These are phyloP conservation scores for Phoenoteleia sp. DNA, from an alignment of 2,888 invertebrate genomes.

Conservation along the genomic window DNA sequence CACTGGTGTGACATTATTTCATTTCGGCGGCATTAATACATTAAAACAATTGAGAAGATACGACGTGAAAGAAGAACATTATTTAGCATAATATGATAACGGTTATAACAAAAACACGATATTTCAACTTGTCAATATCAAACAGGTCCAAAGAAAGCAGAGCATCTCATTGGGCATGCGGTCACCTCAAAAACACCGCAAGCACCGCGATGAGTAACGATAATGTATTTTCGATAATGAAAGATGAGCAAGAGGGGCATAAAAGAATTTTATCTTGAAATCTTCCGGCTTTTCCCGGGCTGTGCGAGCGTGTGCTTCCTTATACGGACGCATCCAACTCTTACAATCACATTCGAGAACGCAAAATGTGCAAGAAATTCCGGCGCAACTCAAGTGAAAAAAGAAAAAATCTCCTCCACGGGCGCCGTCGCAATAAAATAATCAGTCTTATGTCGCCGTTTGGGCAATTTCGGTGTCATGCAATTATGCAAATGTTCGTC, in stretches of 20 bases:
- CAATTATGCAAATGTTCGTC: slow-evolving; percentile 40
- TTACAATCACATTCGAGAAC: slow-evolving; percentile 7
- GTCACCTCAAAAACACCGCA: slow-evolving; percentile 49
- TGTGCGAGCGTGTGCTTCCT: slow-evolving; percentile 28
- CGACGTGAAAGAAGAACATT: background rate
- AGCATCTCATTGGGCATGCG: slow-evolving; percentile 68
- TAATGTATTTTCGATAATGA: slow-evolving; percentile 61
- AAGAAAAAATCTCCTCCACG: background rate
- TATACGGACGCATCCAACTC: slow-evolving; percentile 18
- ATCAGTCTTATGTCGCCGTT: slow-evolving; percentile 39
- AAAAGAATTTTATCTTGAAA: slow-evolving; percentile 56
- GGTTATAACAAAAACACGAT: slow-evolving; percentile 24
- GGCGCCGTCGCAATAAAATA: slow-evolving; percentile 32
- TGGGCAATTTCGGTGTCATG: slow-evolving; percentile 24
- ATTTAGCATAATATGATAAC: slow-evolving; percentile 10
- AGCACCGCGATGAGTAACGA: slow-evolving; percentile 54
- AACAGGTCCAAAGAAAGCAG: slow-evolving; percentile 24
- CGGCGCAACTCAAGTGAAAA: slow-evolving; percentile 6
- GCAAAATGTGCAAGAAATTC: slow-evolving; percentile 20
- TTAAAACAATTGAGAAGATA: no score
- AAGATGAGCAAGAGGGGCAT: slow-evolving; percentile 48
- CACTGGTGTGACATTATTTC: no score
- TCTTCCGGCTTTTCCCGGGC: slow-evolving; percentile 8
- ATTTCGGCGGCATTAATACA: no score
- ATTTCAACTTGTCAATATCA: slow-evolving; percentile 40